Percentiles rank a stretch among this genome's conserved stretches.
phyloP scores from a whole-genome alignment of 2,797 vertebrate genomes.

The Somateria mollissima region DNA sequence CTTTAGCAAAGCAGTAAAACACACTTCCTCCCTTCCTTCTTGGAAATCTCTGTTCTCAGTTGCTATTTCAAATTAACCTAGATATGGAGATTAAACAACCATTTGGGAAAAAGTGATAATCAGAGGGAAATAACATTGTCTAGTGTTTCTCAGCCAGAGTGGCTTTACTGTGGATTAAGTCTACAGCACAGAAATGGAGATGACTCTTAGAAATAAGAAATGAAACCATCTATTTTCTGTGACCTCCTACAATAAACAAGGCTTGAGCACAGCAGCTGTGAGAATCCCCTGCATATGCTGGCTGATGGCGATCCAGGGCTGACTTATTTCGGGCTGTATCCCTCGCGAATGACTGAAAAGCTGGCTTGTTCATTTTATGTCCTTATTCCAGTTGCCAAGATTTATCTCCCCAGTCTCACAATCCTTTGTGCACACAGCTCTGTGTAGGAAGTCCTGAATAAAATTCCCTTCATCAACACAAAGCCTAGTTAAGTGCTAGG shows the following conservation, averaged over 20 bases:
- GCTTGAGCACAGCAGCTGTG: slow-evolving; percentile 52
- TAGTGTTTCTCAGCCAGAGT: slow-evolving; percentile 35
- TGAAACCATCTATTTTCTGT: slow-evolving; percentile 59
- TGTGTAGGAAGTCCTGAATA: not conserved
- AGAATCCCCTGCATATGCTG: slow-evolving; percentile 51
- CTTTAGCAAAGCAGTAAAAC: not conserved
- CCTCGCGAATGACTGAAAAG: slow-evolving; percentile 27
- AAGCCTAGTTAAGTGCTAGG: not conserved
- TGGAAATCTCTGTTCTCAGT: slow-evolving; percentile 24
- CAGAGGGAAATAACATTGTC: slow-evolving; percentile 36
- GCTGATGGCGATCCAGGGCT: slow-evolving; percentile 17
- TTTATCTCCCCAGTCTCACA: slow-evolving; percentile 24
- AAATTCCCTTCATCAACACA: not conserved
- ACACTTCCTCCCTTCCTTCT: not conserved
- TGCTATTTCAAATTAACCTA: slow-evolving; percentile 58
- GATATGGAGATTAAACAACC: slow-evolving; percentile 52
- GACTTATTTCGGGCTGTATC: slow-evolving; percentile 35
- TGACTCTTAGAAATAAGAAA: slow-evolving; percentile 44
- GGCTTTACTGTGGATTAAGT: slow-evolving; percentile 54
- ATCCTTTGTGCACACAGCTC: not conserved
- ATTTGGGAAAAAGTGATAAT: slow-evolving; percentile 49
- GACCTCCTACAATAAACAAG: slow-evolving; percentile 42
- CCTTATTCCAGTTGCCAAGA: slow-evolving; percentile 27
- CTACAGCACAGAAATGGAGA: slow-evolving; percentile 13
- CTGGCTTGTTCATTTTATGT: slow-evolving; percentile 3